These are phyloP conservation scores for Pontoporia blainvillei DNA, from an alignment of 2,113 vertebrate genomes.

Conservation along the genomic window DNA sequence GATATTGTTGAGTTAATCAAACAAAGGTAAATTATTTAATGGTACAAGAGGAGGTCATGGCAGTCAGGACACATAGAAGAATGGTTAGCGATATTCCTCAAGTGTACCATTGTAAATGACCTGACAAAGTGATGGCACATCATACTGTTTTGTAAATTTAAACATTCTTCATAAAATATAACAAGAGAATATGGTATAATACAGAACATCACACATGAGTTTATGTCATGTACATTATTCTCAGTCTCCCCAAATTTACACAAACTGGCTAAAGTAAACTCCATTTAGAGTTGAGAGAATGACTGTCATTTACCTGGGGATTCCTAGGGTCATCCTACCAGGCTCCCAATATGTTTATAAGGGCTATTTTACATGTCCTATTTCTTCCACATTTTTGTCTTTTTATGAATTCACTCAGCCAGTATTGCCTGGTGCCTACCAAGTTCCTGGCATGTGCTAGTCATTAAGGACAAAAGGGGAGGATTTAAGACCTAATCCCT, in stretches of 20 bases:
- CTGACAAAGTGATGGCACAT: background rate
- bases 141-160: background rate
- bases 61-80: background rate
- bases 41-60: background rate
- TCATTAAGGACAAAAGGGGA: background rate
- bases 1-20: background rate
- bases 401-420: background rate
- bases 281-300: background rate
- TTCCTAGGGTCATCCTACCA: background rate
- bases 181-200: background rate
- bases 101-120: fast-evolving
- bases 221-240: background rate
- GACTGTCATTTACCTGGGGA: too few species aligned
- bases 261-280: background rate
- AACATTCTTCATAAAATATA: background rate
- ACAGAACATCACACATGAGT: background rate
- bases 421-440: background rate
- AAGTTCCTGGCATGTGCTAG: background rate
- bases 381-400: background rate
- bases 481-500: background rate
- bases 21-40: background rate
- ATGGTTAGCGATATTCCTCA: fast-evolving
- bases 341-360: background rate
- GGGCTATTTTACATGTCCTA: background rate
- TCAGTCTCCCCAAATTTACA: background rate